Percentiles rank a stretch among this genome's conserved stretches.
phyloP scores from a whole-genome alignment of 2,797 vertebrate species.

The Capromys pilorides region DNA sequence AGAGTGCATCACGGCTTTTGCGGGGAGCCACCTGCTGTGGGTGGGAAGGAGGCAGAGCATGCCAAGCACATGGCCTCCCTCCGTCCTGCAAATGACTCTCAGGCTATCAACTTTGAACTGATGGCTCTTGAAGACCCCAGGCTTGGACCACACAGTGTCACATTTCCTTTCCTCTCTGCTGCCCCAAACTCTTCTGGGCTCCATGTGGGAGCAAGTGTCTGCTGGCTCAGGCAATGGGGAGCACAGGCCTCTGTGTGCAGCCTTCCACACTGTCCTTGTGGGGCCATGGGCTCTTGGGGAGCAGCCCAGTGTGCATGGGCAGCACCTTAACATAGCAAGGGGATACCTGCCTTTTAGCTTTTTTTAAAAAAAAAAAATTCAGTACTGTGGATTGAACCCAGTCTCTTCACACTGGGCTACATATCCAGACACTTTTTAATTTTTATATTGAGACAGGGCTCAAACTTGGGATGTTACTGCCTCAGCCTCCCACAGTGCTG shows the following conservation, averaged over 20 bases:
- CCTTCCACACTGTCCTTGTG: not conserved
- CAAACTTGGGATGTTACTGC: not conserved
- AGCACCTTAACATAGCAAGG: not conserved
- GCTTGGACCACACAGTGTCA: not conserved
- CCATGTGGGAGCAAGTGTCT: not conserved
- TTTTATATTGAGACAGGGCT: not conserved
- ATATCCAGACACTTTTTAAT: not conserved
- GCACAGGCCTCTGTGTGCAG: not conserved
- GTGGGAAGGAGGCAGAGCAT: rapidly evolving
- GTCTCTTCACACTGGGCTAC: not conserved
- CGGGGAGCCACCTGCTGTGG: rapidly evolving
- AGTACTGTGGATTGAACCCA: not conserved
- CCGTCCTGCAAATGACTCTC: not conserved
- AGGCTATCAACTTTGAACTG: not conserved
- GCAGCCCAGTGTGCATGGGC: not conserved
- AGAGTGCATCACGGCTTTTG: rapidly evolving
- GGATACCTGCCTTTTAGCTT: not conserved
- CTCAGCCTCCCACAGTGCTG: not conserved
- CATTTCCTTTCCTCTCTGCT: not conserved
- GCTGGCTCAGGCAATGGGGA: not conserved
- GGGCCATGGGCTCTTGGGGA: not conserved
- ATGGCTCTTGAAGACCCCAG: not conserved
- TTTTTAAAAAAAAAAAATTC: not conserved
- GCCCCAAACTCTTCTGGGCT: not conserved
- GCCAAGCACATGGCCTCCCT: not conserved